A percentile compares a stretch with the other conserved stretches of the same genome.
Evolutionary conservation across 2,888 invertebrate species (phyloP).

Genomic region (Polydrusus tereticollis): DNA sequence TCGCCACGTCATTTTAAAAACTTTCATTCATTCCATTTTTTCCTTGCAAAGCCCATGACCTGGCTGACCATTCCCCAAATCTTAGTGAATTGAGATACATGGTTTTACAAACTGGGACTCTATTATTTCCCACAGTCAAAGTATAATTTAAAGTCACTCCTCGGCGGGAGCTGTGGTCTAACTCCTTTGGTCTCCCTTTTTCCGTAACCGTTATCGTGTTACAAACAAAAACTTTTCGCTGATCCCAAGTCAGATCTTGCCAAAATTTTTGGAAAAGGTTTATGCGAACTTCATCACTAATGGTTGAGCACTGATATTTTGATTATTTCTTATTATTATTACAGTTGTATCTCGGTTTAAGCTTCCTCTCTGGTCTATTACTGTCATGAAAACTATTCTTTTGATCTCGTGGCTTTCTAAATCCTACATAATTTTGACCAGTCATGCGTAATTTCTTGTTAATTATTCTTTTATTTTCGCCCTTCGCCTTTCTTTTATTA

Average conservation of each 20-base stretch:
- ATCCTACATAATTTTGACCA: slow-evolving; percentile 36
- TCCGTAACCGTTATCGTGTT: slow-evolving; percentile 17
- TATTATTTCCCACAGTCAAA: not conserved
- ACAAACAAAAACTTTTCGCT: slow-evolving; percentile 40
- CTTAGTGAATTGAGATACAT: not conserved
- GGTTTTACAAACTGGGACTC: not conserved
- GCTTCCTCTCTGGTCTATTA: not conserved
- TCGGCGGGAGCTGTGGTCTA: not conserved
- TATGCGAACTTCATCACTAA: slow-evolving; percentile 14
- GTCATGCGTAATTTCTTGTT: slow-evolving; percentile 25
- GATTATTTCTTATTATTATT: slow-evolving; percentile 12
- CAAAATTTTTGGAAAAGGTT: slow-evolving; percentile 35
- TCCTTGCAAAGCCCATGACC: not conserved
- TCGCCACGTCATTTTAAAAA: not conserved
- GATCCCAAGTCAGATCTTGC: slow-evolving; percentile 34
- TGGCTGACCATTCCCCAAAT: not conserved
- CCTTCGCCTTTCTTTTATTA: not conserved
- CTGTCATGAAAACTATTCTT: slow-evolving; percentile 32
- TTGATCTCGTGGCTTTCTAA: slow-evolving; percentile 35
- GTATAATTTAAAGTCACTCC: slow-evolving; percentile 1
- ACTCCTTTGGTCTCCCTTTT: slow-evolving; percentile 6
- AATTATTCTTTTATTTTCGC: not conserved
- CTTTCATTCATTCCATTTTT: slow-evolving; percentile 7
- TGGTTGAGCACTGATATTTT: not conserved
- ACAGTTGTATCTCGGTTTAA: slow-evolving; percentile 33